phyloP scores from a whole-genome alignment of 2,797 vertebrate genomes.

The Pantherophis alleghaniensis region DNA sequence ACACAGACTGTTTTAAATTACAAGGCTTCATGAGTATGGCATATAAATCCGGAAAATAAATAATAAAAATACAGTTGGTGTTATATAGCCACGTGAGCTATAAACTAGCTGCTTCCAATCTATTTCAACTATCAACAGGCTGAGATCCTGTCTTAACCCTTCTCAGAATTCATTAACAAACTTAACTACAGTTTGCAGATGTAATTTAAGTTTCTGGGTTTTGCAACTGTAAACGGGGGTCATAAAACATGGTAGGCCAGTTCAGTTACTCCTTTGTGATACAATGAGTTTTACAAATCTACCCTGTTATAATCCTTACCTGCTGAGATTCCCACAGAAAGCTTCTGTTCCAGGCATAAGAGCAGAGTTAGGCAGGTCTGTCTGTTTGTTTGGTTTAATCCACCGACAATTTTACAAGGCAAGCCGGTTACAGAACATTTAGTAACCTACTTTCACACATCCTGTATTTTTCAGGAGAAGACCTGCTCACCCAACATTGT shows the following conservation, averaged over 20 bases:
- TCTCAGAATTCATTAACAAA: neutral
- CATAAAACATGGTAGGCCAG: neutral
- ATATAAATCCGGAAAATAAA: neutral
- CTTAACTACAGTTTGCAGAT: neutral
- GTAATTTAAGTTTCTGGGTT: neutral
- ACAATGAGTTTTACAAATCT: neutral
- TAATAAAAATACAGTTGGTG: neutral
- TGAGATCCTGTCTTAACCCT: neutral
- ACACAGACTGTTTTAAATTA: neutral
- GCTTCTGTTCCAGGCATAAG: neutral
- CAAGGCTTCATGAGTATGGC: neutral
- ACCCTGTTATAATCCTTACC: neutral
- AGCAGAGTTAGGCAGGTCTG: neutral
- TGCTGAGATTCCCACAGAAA: neutral
- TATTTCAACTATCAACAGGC: neutral
- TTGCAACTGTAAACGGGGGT: neutral
- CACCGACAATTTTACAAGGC: no score
- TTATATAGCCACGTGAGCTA: neutral
- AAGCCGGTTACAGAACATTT: no score
- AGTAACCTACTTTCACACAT: no score
- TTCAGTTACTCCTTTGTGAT: neutral
- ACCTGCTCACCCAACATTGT: no score
- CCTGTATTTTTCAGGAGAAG: no score
- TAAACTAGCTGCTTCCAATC: neutral
- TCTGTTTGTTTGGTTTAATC: no score